Base-by-base conservation (phyloP, 2,888 invertebrate genomes). In the Cartodere bifasciata region DNA sequence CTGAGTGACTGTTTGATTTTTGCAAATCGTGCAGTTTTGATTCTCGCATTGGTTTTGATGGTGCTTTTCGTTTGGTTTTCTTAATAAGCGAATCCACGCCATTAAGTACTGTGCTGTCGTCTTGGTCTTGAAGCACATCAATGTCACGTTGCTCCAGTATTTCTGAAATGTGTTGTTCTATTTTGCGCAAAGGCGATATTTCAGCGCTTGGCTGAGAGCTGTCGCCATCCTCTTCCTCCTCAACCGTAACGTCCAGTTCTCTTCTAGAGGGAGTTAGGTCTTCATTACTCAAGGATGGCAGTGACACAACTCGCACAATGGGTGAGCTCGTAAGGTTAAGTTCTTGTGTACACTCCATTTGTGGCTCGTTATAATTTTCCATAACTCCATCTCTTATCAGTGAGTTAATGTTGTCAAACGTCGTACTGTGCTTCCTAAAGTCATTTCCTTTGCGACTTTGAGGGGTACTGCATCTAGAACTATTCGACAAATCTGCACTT, bases 361-460 rank as follows among this genome's bases (percentile, higher is more conserved):
- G 66, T 40, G 70, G 69, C 32, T 58, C 58, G 15, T 63, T 62
- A 23, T 66, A 57, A 46, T 67, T 67, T 40, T 72, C 70, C 10
- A 76, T 67, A 40, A 74, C 70, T 13, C 76, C 77, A 53, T 81
- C 80, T 47, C 73, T 73, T 39, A 81, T 69, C 41, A 82, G 58
- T 22, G 77, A 77, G 51, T 76, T 75, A 46, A 81, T 75, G 51
- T 80, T 79, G 63, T 81, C 80, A 54, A 81, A 82, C 5, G 80
- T 80, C 23, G 75, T 76, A 42, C 77, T 79, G 58, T 76, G 77
- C 48, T 78, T 73, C 49, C 75, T 77, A 44, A 72, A 68, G 49
- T 77, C 77, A 6, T 67, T 58, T 48, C 66, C 63, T 33, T 50
- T 48, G 39, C 53, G 50, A 48, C 63, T 68, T 44, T 68, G 69